Evolutionary conservation across 2,888 invertebrate genomes (phyloP).

Genomic region (Leptinotarsa rubiginosa): DNA sequence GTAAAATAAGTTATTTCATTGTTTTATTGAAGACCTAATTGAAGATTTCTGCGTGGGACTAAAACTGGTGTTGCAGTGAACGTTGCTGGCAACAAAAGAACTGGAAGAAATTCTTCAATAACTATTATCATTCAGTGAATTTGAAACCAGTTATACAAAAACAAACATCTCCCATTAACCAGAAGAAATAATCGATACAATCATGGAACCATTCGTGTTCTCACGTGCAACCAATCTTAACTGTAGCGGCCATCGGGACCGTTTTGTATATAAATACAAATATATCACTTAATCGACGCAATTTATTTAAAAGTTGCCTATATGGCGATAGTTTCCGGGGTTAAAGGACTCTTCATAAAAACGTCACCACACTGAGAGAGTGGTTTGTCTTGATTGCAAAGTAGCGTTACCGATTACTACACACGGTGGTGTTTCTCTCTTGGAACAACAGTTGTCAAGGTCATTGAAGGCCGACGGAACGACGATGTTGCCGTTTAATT

Average conservation of each 20-base stretch:
- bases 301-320: conserved; percentile 13
- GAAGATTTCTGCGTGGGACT: too few relatives aligned
- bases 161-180: not conserved
- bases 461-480: conserved; percentile 49
- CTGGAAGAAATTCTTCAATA: too few relatives aligned
- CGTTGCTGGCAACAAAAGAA: too few relatives aligned
- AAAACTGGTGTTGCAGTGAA: too few relatives aligned
- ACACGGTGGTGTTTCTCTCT: conserved; percentile 35
- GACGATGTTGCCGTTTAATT: conserved; percentile 23
- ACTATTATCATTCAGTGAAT: not conserved
- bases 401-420: conserved; percentile 43
- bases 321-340: conserved; percentile 39
- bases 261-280: not conserved
- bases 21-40: too few relatives aligned
- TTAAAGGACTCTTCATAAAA: conserved; percentile 40
- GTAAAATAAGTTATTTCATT: too few relatives aligned
- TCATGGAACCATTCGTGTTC: not conserved
- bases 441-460: conserved; percentile 49
- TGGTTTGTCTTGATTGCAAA: conserved; percentile 35
- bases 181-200: not conserved
- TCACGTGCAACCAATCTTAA: conserved; percentile 8
- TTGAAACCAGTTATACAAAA: not conserved
- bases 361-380: conserved; percentile 27
- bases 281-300: conserved; percentile 10
- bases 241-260: not conserved